A percentile compares a stretch with the other conserved stretches of the same genome.
Evolutionary conservation across 2,797 vertebrate genomes (phyloP).

Genomic region (Moxostoma hubbsi): DNA sequence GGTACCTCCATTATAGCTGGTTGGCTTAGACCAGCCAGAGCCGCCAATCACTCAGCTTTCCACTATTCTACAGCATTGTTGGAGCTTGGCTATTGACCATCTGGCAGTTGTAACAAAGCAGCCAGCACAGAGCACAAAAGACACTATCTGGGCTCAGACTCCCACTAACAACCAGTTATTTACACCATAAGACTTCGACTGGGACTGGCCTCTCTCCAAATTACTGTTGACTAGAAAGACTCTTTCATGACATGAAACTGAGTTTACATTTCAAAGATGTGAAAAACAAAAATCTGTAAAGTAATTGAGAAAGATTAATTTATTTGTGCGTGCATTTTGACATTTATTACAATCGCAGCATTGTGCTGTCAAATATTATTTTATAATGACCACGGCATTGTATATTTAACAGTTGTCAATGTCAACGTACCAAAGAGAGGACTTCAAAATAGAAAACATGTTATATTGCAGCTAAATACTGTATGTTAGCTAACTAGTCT

Average conservation of each 20-base stretch:
- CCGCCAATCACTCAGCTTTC: conserved; percentile 62
- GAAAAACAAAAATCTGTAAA: conserved; percentile 21
- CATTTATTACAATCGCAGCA: background rate
- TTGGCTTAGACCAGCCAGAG: conserved; percentile 61
- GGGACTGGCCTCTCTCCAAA: conserved; percentile 62
- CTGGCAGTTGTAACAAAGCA: conserved; percentile 71
- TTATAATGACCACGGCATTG: too few species aligned
- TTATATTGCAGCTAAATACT: too few species aligned
- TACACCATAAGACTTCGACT: conserved; percentile 57
- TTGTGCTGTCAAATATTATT: too few species aligned
- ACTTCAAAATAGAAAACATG: too few species aligned
- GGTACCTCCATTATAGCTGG: conserved; percentile 62
- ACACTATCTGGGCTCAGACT: conserved; percentile 54
- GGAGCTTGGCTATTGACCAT: conserved; percentile 72
- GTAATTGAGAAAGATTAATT: background rate
- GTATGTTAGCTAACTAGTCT: too few species aligned
- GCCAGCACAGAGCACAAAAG: conserved; percentile 57
- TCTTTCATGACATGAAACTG: conserved; percentile 63
- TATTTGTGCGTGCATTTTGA: background rate
- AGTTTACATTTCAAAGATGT: conserved; percentile 15
- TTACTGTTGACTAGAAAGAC: conserved; percentile 60
- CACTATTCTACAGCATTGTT: conserved; percentile 72
- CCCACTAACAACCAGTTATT: conserved; percentile 68
- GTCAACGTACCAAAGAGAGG: too few species aligned
- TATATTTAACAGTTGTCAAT: too few species aligned